Evolutionary conservation across 2,797 vertebrate species (phyloP).

Genomic region (Choloepus didactylus): DNA sequence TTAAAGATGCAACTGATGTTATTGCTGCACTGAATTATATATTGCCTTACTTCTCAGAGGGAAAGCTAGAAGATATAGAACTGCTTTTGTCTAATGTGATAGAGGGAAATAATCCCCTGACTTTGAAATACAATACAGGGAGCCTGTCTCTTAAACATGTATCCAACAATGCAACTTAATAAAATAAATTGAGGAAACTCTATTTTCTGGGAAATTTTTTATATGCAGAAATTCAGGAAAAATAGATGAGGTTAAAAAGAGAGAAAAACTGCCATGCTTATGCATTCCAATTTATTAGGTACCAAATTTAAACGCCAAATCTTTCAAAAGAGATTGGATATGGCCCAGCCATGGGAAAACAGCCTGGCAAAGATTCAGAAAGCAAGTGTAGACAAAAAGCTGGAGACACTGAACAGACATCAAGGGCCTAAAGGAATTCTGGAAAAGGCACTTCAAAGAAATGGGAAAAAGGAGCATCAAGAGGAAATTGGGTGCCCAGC

Average conservation of each 20-base stretch:
- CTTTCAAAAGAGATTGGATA: background rate
- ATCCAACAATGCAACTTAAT: background rate
- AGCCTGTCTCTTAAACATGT: background rate
- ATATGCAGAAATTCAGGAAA: slow-evolving; percentile 27
- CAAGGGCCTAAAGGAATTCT: background rate
- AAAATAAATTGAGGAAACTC: slow-evolving; percentile 57
- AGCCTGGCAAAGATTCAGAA: background rate
- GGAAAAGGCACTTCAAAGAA: background rate
- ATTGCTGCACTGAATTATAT: too few species aligned
- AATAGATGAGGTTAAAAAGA: slow-evolving; percentile 22
- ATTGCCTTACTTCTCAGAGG: background rate
- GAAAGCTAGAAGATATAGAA: background rate
- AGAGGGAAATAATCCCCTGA: too few species aligned
- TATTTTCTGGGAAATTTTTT: slow-evolving; percentile 23
- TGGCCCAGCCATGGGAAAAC: background rate
- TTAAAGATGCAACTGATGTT: background rate
- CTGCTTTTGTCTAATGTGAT: too few species aligned
- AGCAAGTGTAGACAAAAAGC: background rate
- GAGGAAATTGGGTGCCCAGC: background rate
- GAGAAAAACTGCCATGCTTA: background rate
- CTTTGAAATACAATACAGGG: too few species aligned
- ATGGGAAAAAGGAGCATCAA: background rate
- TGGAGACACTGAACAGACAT: background rate
- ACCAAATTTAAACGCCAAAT: background rate
- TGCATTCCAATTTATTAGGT: background rate